Evolutionary conservation across 2,113 vertebrate genomes (phyloP), one percentile per base, ranked within the genome.

Genomic region (Corythaixoides concolor): DNA sequence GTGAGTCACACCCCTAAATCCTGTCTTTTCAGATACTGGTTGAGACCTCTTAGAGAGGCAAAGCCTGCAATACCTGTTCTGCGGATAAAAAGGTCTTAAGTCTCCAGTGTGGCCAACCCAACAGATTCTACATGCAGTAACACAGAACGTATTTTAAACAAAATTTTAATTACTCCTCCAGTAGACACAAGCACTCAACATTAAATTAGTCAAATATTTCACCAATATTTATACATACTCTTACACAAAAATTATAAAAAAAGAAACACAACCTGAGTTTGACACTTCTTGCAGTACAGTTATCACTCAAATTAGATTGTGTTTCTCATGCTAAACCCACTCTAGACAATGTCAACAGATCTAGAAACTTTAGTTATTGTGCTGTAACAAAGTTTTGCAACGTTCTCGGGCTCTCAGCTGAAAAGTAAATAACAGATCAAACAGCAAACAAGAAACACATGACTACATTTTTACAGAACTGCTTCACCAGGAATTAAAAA

Each of bases 1-100:
- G 32, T 45, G 87, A 96, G 84, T 91, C 93, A 96, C 91, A 93
- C 66, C 80, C 60, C 77, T 62, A 47, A 58, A 90, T 23, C 33
- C 59, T 15, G 47, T 70, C 72, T 92, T 63, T 73, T 77, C 83
- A 86, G 64, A 56, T 70, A 75, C 45, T 66, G 33, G 39, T 12
- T 85, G 73, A 96, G 83, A 89, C 53, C 90, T 96, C 83, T 73
- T 39, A 67, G 39, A 93, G 92, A 92, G 73, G 66, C 62, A 92
- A 89, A 94, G 80, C 93, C 84, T 93, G 94, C 62, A 92, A 67
- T 92, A 95, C 95, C 76, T 87, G 95, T 93, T 97, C 62, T 55
- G 73, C 3, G 5, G 67, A 90, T 85, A 84, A 60, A 89, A 91
- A 70, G 27, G 53, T 84, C 43, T 72, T 77, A 81, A 81, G 74